These are phyloP conservation scores for Ursus arctos DNA, from an alignment of 2,113 vertebrate species.

Conservation along the genomic window DNA sequence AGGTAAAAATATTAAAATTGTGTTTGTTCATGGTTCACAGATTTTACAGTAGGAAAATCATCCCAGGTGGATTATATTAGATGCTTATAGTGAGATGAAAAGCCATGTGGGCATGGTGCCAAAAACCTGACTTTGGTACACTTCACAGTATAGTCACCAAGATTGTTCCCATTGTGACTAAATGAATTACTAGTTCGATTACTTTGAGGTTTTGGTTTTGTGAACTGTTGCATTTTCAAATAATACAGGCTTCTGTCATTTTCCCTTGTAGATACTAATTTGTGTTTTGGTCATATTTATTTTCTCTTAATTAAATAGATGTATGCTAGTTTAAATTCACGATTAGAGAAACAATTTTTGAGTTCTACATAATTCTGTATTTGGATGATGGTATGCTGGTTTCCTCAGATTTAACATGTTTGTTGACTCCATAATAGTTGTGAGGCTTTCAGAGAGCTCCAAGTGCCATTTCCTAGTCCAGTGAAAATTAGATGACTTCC, in stretches of 20 bases:
- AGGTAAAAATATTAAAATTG: neutral
- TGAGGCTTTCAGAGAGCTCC: neutral
- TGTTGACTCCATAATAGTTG: neutral
- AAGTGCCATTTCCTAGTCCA: neutral
- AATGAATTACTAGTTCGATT: neutral
- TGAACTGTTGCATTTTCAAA: neutral
- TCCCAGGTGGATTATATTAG: neutral
- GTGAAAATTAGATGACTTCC: neutral
- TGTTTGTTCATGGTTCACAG: neutral
- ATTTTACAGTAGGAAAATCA: conserved; percentile 12
- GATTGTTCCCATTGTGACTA: neutral
- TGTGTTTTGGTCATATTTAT: neutral
- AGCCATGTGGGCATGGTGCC: neutral
- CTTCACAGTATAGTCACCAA: neutral
- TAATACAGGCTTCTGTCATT: neutral
- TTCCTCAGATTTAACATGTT: conserved; percentile 25
- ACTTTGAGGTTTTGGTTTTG: neutral
- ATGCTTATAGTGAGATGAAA: neutral
- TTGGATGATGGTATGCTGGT: neutral
- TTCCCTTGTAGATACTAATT: neutral
- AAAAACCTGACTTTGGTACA: neutral
- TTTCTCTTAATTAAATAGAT: conserved; percentile 22
- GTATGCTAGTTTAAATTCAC: neutral
- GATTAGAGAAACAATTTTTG: neutral
- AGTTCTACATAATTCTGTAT: neutral